These are phyloP conservation scores for Drosophila leontia DNA, from an alignment of 1,140 invertebrate species.

Conservation along the genomic window DNA sequence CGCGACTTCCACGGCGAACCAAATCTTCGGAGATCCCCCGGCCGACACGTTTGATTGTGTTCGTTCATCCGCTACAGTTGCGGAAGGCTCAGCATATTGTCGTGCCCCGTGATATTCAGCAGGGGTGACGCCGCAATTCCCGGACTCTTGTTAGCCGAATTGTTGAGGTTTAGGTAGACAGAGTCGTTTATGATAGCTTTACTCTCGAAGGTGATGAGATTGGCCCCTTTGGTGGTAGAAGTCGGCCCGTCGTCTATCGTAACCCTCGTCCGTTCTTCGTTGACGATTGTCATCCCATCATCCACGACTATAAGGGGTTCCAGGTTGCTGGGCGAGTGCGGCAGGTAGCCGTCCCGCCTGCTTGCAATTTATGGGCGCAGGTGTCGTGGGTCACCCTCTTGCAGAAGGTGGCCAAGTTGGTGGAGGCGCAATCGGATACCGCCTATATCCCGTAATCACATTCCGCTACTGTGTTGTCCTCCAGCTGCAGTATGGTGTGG, in stretches of 20 bases:
- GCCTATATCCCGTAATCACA: too few relatives aligned
- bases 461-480: too few relatives aligned
- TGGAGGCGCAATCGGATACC: background rate
- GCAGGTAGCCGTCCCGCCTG: background rate
- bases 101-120: background rate
- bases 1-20: background rate
- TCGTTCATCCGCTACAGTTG: conserved; percentile 8
- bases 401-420: background rate
- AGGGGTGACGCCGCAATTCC: background rate
- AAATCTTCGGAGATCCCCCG: background rate
- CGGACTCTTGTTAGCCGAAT: background rate
- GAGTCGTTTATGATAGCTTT: background rate
- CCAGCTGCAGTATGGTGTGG: too few relatives aligned
- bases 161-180: background rate
- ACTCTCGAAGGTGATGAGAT: background rate
- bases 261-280: background rate
- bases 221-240: background rate
- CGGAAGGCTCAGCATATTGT: conserved; percentile 4
- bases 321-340: background rate
- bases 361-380: background rate
- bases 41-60: conserved; percentile 7
- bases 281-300: too few relatives aligned
- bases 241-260: background rate
- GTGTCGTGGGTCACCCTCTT: background rate
- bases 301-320: background rate